Evolutionary conservation across 1,140 invertebrate genomes (phyloP), one percentile per base, ranked within the genome.

Genomic region (Drosophila obscura): DNA sequence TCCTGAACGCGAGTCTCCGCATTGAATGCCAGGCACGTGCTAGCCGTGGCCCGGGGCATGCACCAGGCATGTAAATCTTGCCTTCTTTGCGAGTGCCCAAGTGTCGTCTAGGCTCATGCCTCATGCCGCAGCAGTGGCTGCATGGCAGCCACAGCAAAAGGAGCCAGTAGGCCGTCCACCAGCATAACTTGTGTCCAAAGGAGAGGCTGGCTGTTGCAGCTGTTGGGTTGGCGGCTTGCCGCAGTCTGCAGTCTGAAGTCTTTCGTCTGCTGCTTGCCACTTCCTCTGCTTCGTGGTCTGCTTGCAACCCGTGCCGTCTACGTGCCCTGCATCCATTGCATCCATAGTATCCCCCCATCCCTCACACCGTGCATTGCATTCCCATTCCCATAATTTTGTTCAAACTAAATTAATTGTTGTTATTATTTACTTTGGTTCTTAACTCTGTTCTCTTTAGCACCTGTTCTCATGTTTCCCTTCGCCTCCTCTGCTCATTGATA

Each of bases 401-500:
- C 31, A 57, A 71, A 59, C 63, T 72, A 88, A 88, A 87, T 87
- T 83, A 87, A 87, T 87, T 87, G 82, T 78, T 88, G 83, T 78
- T 85, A 87, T 87, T 85, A 74, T 75, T 87, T 75, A 67, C 48
- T 45, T 66, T 73, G 64, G 39, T 41, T 56, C 19, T 64, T 35
- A 7, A n/a, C 16, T 48, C 50, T 19, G 35, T 31, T 22, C 31
- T 28, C 61, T 52, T 31, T 43, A 59, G 46, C 82, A 85, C 82
- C 82, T 85, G 82, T 84, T 85, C 53, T 67, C 67, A 79, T 11
- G 35, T 13, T 13, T 39, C 35, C 35, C 11, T 13, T 39, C 35
- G 0, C 35, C 35, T 13, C 11, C 5, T 13, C 35, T 84, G 77
- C 74, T 80, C 73, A 87, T 83, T 79, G 83, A 88, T 78, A 89